These are phyloP conservation scores for Lagodon rhomboides DNA, from an alignment of 2,797 vertebrate species.

Conservation along the genomic window DNA sequence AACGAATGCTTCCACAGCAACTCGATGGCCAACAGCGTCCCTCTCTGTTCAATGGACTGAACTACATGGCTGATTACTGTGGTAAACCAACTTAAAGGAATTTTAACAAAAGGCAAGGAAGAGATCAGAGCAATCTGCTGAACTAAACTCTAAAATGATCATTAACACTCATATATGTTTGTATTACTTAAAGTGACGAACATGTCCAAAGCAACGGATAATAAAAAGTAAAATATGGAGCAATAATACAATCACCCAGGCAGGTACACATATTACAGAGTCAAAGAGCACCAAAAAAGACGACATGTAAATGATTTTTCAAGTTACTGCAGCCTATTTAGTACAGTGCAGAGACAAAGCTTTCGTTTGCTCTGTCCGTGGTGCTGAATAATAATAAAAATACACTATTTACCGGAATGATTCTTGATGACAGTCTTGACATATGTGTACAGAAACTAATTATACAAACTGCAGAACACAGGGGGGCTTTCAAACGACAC, in stretches of 20 bases:
- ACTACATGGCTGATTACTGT: slow-evolving; percentile 11
- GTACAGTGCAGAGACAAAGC: not conserved
- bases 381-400: not conserved
- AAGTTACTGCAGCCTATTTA: not conserved
- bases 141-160: accelerated
- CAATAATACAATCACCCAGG: not conserved
- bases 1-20: slow-evolving; percentile 15
- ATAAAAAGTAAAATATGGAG: not conserved
- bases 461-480: too few species aligned
- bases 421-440: not conserved
- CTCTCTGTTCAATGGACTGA: slow-evolving; percentile 40
- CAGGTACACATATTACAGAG: not conserved
- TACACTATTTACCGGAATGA: not conserved
- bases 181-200: too few species aligned
- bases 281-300: not conserved
- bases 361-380: not conserved
- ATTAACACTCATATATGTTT: accelerated
- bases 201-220: accelerated
- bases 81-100: too few species aligned
- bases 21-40: slow-evolving; percentile 70
- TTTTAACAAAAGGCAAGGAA: not conserved
- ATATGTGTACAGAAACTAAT: too few species aligned
- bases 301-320: too few species aligned
- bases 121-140: accelerated
- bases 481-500: too few species aligned